Evolutionary conservation across 30 jellyfish, hydroid and myxozoan genomes (phyloP).

Genomic region (Chironex yamaguchii): DNA sequence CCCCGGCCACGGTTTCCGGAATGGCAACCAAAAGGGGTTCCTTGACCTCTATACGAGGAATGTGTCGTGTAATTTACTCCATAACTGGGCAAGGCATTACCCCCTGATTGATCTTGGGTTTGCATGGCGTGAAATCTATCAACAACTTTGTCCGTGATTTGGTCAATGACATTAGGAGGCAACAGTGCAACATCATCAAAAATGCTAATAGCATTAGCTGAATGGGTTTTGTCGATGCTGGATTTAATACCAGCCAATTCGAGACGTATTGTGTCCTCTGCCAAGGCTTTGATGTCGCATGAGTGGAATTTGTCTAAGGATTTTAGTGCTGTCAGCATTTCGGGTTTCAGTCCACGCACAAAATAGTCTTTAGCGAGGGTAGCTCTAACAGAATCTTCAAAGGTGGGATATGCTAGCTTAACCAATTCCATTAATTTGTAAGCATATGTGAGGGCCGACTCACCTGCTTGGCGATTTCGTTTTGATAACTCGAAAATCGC

Average conservation of each 20-base stretch:
- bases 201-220: constrained; percentile 21
- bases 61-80: constrained; percentile 37
- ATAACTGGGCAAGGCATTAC: too few species aligned
- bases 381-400: not conserved
- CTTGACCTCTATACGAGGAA: not conserved
- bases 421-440: constrained; percentile 26
- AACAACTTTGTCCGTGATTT: too few species aligned
- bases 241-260: constrained; percentile 7
- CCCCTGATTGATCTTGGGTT: too few species aligned
- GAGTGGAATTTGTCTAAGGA: constrained; percentile 14
- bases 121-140: too few species aligned
- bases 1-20: not conserved
- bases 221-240: not conserved
- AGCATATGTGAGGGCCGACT: constrained; percentile 42
- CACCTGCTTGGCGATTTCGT: constrained; percentile 37
- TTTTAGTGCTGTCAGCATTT: constrained; percentile 38
- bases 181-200: not conserved
- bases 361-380: constrained; percentile 22
- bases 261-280: constrained; percentile 8
- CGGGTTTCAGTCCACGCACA: constrained; percentile 40
- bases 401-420: not conserved
- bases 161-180: too few species aligned
- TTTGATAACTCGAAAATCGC: constrained; percentile 20
- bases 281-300: constrained; percentile 5
- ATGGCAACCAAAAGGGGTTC: too few species aligned